Conservation (phyloP, 2,797 vertebrate genomes). For the Lepus townsendii region DNA sequence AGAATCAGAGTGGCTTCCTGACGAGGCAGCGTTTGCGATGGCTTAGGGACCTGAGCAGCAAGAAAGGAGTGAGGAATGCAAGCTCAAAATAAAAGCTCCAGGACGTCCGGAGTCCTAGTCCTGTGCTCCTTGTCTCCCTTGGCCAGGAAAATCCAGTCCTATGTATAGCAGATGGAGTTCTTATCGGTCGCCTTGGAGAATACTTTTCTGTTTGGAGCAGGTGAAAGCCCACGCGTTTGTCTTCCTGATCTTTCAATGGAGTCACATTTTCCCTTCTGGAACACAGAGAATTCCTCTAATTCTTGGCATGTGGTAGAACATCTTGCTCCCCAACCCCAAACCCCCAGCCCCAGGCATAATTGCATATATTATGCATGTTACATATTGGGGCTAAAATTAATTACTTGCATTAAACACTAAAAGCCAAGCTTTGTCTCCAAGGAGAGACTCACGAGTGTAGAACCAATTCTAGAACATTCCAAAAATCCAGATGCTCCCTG, state of each 20-base stretch:
- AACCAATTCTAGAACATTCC: background rate
- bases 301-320: background rate
- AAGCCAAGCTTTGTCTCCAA: background rate
- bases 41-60: background rate
- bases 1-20: background rate
- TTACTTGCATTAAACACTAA: background rate
- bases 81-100: background rate
- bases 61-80: background rate
- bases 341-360: background rate
- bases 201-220: background rate
- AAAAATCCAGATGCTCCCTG: background rate
- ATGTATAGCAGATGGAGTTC: background rate
- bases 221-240: background rate
- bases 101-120: background rate
- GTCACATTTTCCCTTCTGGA: background rate
- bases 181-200: background rate
- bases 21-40: background rate
- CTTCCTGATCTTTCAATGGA: background rate
- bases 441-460: background rate
- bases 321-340: rapidly evolving
- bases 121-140: background rate
- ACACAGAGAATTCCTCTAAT: background rate
- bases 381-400: background rate
- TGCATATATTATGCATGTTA: background rate
- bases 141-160: background rate